Percentiles rank a stretch among this genome's conserved stretches.
Evolutionary conservation across 2,113 vertebrate species (phyloP).

Genomic region (Microtus richardsoni): DNA sequence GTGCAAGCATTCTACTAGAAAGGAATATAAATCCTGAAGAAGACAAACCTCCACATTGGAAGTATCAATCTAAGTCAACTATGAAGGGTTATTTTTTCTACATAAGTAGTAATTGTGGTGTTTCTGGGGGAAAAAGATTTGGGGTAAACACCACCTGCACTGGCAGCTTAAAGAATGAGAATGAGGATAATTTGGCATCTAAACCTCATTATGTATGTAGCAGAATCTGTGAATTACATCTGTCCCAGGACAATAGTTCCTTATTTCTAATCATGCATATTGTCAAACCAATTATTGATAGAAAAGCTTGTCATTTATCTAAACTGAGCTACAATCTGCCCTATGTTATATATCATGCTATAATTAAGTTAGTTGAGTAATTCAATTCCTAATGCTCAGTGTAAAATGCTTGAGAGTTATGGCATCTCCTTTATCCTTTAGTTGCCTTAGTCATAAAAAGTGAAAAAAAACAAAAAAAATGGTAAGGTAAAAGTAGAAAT

Average conservation of each 20-base stretch:
- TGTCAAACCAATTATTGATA: conserved; percentile 45
- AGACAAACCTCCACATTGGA: conserved; percentile 32
- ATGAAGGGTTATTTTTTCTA: neutral
- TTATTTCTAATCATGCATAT: conserved; percentile 50
- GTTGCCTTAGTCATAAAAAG: conserved; percentile 7
- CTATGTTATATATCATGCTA: neutral
- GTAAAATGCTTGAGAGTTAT: neutral
- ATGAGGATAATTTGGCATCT: conserved; percentile 48
- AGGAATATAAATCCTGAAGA: conserved; percentile 46
- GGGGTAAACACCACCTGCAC: conserved; percentile 59
- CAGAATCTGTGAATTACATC: conserved; percentile 46
- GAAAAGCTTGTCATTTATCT: conserved; percentile 57
- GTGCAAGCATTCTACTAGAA: conserved; percentile 31
- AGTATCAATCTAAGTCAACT: conserved; percentile 42
- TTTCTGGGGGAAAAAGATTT: conserved; percentile 39
- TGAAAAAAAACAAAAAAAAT: neutral
- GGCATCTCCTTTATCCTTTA: neutral
- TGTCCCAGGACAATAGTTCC: conserved; percentile 47
- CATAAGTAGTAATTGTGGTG: conserved; percentile 57
- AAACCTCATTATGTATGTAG: conserved; percentile 24
- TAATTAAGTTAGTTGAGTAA: conserved; percentile 41
- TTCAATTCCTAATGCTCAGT: conserved; percentile 5
- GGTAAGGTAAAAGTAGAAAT: neutral
- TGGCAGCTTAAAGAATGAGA: conserved; percentile 61
- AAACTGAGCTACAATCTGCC: neutral